Conservation (phyloP, 1,140 invertebrate species). For the Lepidurus apus region DNA sequence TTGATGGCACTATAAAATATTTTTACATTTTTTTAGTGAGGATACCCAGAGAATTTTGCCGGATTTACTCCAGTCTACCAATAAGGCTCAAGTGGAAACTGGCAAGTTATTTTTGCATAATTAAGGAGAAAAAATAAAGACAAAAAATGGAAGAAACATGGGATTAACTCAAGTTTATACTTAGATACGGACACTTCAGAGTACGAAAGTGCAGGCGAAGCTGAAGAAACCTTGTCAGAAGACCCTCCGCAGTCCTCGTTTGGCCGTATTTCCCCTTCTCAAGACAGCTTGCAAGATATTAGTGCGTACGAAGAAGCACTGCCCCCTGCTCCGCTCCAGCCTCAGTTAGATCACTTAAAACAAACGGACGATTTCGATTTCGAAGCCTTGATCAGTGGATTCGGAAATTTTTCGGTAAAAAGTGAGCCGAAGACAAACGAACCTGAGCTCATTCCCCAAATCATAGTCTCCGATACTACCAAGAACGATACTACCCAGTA, state of each 20-base stretch:
- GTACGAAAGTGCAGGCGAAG: slow-evolving; percentile 10
- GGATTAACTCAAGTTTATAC: not conserved
- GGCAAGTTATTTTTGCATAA: not conserved
- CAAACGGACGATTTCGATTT: not conserved
- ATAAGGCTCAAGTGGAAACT: slow-evolving; percentile 2
- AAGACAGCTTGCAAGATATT: not conserved
- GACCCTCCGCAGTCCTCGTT: not conserved
- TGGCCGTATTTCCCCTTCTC: not conserved
- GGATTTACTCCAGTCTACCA: not conserved
- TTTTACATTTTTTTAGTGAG: not conserved
- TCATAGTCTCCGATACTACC: not conserved
- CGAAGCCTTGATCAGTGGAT: not conserved
- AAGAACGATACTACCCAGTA: not conserved
- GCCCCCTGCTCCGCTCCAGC: not conserved
- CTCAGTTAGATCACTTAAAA: not conserved
- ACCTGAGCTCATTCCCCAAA: not conserved
- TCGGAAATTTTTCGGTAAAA: not conserved
- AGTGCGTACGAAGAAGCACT: not conserved
- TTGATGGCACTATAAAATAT: too few species aligned
- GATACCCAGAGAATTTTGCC: not conserved
- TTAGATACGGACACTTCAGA: not conserved
- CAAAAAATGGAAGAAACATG: not conserved
- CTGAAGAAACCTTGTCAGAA: not conserved
- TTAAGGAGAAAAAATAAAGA: not conserved
- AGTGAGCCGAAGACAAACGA: not conserved